A percentile compares a stretch with the other conserved stretches of the same genome.
phyloP scores from a whole-genome alignment of 2,797 vertebrate species.

The Brotula barbata region DNA sequence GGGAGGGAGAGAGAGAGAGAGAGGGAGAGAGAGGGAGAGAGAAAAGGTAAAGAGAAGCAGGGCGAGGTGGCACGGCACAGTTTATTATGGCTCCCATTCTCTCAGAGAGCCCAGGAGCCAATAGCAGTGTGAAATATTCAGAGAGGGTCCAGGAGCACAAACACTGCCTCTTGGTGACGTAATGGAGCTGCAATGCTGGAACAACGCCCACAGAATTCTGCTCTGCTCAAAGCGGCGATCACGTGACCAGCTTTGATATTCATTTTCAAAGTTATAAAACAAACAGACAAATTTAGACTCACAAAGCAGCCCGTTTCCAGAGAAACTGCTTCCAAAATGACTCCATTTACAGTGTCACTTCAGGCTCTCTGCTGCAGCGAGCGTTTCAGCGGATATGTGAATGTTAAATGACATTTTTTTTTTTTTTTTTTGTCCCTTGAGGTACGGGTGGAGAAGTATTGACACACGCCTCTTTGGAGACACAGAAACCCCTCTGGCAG shows the following conservation, averaged over 20 bases:
- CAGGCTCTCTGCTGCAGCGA: conserved; percentile 49
- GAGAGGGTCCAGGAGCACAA: conserved; percentile 62
- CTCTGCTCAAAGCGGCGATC: conserved; percentile 29
- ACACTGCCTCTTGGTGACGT: conserved; percentile 63
- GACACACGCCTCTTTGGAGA: background rate
- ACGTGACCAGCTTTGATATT: conserved; percentile 50
- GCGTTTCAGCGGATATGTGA: conserved; percentile 41
- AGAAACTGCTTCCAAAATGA: conserved; percentile 54
- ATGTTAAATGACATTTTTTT: conserved; percentile 16
- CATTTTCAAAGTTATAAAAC: conserved; percentile 51
- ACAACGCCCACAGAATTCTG: conserved; percentile 51
- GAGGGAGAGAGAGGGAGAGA: conserved; percentile 16
- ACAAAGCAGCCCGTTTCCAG: conserved; percentile 23
- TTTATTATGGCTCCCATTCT: conserved; percentile 68
- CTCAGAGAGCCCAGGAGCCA: conserved; percentile 53
- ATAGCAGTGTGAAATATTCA: conserved; percentile 73
- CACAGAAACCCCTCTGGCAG: background rate
- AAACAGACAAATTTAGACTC: conserved; percentile 39
- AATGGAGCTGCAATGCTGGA: conserved; percentile 71
- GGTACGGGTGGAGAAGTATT: conserved; percentile 2
- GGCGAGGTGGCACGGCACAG: conserved; percentile 53
- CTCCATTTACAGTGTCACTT: conserved; percentile 40
- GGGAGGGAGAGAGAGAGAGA: conserved; percentile 36
- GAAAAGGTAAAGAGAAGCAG: conserved; percentile 49
- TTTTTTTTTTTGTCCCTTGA: conserved; percentile 14